phyloP scores from a whole-genome alignment of 2,797 vertebrate species.

The Gobio occitaniae region DNA sequence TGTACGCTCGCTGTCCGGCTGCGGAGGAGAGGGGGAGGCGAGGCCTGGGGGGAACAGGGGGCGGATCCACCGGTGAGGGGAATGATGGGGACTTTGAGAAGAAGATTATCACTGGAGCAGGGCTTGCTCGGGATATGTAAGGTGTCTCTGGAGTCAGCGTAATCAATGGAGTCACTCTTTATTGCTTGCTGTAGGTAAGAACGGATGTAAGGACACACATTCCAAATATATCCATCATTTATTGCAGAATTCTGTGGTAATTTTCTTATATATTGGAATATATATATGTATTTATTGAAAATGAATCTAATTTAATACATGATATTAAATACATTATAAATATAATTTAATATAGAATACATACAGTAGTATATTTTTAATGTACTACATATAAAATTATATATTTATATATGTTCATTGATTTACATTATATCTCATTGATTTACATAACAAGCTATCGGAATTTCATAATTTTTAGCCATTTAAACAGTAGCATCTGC shows the following conservation, averaged over 20 bases:
- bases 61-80: constrained; percentile 60
- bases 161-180: constrained; percentile 69
- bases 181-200: constrained; percentile 74
- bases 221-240: not conserved
- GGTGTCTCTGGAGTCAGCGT: constrained; percentile 53
- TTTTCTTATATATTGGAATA: not conserved
- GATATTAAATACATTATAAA: not conserved
- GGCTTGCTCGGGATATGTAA: constrained; percentile 60
- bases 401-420: not conserved
- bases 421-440: not conserved
- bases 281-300: not conserved
- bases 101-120: constrained; percentile 39
- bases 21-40: constrained; percentile 68
- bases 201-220: not conserved
- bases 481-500: not conserved
- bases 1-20: constrained; percentile 73
- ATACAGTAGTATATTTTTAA: not conserved
- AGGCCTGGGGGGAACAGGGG: constrained; percentile 62
- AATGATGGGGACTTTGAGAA: constrained; percentile 55
- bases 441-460: not conserved
- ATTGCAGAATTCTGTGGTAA: not conserved
- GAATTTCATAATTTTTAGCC: not conserved
- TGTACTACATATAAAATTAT: not conserved
- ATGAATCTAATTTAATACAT: not conserved
- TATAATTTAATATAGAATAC: not conserved